Base-by-base conservation (phyloP, 2,888 invertebrate genomes). In the Ptychoptera albimana region DNA sequence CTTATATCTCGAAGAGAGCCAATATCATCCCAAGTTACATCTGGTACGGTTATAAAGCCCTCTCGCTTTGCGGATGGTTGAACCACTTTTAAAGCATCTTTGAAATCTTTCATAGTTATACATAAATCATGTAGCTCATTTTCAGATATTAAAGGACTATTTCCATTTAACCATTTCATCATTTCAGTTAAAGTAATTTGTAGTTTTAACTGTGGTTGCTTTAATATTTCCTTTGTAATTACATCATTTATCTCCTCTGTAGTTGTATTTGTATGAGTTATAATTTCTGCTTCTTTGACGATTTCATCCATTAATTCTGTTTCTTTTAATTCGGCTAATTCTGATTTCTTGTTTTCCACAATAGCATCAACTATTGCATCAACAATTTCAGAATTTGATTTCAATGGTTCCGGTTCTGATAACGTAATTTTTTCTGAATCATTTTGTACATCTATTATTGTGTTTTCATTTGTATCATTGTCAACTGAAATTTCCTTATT, bases 31-130 rank as follows among this genome's bases (percentile, higher is more conserved):
- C 97, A 98, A 2, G 89, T 88, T 1, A 91, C 89, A 69, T 93
- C 91, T 2, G 98, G 97, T 11, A 98, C 91, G 1, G 94, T 94
- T 2, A 89, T 88, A 65, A 98, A 96, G 42, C 97, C 97, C 70
- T 98, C 97, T 52, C 96, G 72, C 56, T 93, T 94, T 0, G 93
- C 84, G 42, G 91, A 89, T 0, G 96, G 96, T 60, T 91, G 89
- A 7, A 92, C 82, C 45, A 76, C 69, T 59, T 83, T 81, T 23
- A 91, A 63, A 5, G 92, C 92, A 52, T 69, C 71, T 45, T 77
- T 59, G 55, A 88, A 89, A 60, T 93, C 92, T 6, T 75, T 73
- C 56, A 82, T 73, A 37, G 76, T 76, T 12, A 91, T 76, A 47
- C 69, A 75, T 43, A 89, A 68, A 38, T 73, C 71, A 1, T 69